Evolutionary conservation across 1,140 invertebrate species (phyloP), one percentile per base, ranked within the genome.

Genomic region (Drosophila pachea): DNA sequence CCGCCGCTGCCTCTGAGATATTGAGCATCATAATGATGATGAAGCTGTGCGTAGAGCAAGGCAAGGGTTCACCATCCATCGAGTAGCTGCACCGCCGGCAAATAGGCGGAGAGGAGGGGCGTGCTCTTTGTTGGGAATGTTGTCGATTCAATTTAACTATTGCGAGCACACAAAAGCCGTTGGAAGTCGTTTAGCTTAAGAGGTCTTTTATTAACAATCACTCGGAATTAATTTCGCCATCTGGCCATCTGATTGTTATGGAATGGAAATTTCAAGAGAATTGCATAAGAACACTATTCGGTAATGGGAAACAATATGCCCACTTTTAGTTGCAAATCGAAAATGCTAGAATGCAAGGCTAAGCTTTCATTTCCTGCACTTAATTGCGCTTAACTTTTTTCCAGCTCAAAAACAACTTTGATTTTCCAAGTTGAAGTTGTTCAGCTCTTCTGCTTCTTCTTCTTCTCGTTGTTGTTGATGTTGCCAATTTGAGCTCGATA

Each of bases 141-240:
- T 86, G 79, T 79, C 84, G 73, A 84, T 84, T 84, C 79, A 84
- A 84, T 84, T 84, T 86, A 76, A 79, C 76, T 84, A 84, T 75
- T 78, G 63, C 62, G 59, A 42, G 52, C 53, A 36, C 38, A 73
- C 61, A 79, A 76, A 69, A 76, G 81, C 79, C 68, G 62, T 36
- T 59, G 42, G 70, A 73, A 79, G 75, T 71, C 73, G 66, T 68
- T 76, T 54, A 82, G 67, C 78, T 59, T 61, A 59, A 58, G 62
- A 73, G 55, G 73, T 70, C 67, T 76, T 84, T 68, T 79, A 84
- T 70, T 76, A 81, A 76, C 73, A 84, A 83, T 73, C 56, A 54
- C 76, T 79, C 66, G 63, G 81, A 79, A 79, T 84, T 83, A 79
- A 84, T 76, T 84, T 79, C 40, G 63, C 73, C 73, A 60, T 78